Percentiles rank a stretch among this genome's conserved stretches.
These are phyloP conservation scores for Tetranychus piercei DNA, from an alignment of 2,888 invertebrate genomes.

Conservation along the genomic window DNA sequence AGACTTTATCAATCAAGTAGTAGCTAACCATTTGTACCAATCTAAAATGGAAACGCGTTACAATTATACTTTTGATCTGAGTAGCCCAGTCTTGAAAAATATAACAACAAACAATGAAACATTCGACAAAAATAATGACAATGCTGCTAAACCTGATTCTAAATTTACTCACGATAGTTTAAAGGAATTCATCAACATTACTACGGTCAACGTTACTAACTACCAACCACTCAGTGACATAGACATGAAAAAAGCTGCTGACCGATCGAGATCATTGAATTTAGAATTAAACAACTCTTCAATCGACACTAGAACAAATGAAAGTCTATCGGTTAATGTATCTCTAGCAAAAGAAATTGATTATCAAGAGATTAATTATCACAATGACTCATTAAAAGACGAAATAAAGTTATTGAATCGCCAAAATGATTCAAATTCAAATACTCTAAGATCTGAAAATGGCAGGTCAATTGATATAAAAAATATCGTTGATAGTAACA, in stretches of 20 bases:
- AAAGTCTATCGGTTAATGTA: too few species aligned
- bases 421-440: background rate
- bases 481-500: background rate
- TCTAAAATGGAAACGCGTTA: background rate
- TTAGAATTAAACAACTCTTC: background rate
- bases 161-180: background rate
- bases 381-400: background rate
- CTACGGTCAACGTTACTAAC: background rate
- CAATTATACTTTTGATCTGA: background rate
- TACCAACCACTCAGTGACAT: background rate
- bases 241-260: background rate
- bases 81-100: background rate
- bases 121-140: background rate
- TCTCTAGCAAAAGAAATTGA: background rate
- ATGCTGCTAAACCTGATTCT: background rate
- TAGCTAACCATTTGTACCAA: background rate
- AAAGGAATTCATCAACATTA: background rate
- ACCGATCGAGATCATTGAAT: background rate
- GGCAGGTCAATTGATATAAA: background rate
- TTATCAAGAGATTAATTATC: background rate
- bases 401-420: background rate
- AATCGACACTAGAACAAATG: background rate
- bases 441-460: background rate
- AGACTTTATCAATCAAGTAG: slow-evolving; percentile 4
- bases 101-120: background rate